These are phyloP conservation scores for Drosophila pallidifrons DNA, from an alignment of 1,140 invertebrate genomes.

Conservation along the genomic window DNA sequence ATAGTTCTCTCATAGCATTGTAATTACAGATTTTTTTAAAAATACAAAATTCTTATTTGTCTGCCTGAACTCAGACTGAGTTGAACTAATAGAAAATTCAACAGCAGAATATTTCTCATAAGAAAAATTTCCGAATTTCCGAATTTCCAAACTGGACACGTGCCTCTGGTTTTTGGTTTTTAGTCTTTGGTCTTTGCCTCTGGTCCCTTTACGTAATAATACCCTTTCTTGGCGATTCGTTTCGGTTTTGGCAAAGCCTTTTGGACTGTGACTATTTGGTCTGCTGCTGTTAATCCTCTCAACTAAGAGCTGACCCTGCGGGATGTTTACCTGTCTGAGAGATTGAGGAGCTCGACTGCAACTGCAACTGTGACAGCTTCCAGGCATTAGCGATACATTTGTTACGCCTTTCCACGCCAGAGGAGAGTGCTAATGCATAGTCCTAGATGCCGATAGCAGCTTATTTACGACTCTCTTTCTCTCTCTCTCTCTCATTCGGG, in stretches of 20 bases:
- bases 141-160: slow-evolving; percentile 13
- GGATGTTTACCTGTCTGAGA: slow-evolving; percentile 13
- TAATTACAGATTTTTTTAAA: too few species aligned
- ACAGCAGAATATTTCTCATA: too few species aligned
- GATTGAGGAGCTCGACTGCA: background rate
- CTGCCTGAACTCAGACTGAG: too few species aligned
- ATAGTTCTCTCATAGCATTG: too few species aligned
- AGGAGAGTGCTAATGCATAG: background rate
- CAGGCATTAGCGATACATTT: slow-evolving; percentile 32
- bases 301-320: background rate
- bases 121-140: too few species aligned
- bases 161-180: background rate
- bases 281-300: slow-evolving; percentile 6
- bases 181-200: background rate
- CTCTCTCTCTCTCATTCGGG: background rate
- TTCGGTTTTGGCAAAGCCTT: slow-evolving; percentile 19
- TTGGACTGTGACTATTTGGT: background rate
- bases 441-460: background rate
- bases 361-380: slow-evolving; percentile 4
- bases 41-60: too few species aligned
- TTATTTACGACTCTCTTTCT: slow-evolving; percentile 31
- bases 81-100: too few species aligned
- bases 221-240: slow-evolving; percentile 25
- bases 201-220: slow-evolving; percentile 28
- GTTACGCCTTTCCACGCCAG: slow-evolving; percentile 36